Evolutionary conservation across 2,888 invertebrate genomes (phyloP).

Genomic region (Tinea pellionella): DNA sequence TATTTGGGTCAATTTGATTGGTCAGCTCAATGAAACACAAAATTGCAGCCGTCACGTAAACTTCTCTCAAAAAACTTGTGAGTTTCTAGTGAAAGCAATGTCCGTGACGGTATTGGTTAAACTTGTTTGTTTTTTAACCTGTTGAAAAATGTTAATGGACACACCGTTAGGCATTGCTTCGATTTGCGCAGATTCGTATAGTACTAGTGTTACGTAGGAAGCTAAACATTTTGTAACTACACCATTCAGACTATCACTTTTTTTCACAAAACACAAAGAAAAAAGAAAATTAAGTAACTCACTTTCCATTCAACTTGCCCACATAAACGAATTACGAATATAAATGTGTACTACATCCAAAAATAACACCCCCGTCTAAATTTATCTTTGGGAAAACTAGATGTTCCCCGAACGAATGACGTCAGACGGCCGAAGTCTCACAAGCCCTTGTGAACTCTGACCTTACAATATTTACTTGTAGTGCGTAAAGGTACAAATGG

Average conservation of each 20-base stretch:
- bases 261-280: background rate
- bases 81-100: conserved; percentile 29
- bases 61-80: conserved; percentile 10
- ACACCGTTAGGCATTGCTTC: conserved; percentile 16
- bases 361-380: background rate
- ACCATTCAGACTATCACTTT: background rate
- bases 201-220: background rate
- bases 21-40: conserved; percentile 8
- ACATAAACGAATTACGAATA: background rate
- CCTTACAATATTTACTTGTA: conserved; percentile 24
- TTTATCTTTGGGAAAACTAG: background rate
- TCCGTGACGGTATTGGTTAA: conserved; percentile 19
- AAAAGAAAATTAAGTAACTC: background rate
- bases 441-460: conserved; percentile 26
- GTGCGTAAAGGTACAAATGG: too few species aligned
- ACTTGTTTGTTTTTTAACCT: conserved; percentile 24
- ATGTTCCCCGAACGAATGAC: background rate
- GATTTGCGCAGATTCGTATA: background rate
- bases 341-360: background rate
- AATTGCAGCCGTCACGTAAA: conserved; percentile 11
- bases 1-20: conserved; percentile 9
- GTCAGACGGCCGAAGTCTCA: conserved; percentile 23
- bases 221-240: conserved; percentile 4
- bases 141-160: conserved; percentile 20
- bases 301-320: background rate